Percentiles rank a stretch among this genome's conserved stretches.
These are phyloP conservation scores for Amphipoea oculea DNA, from an alignment of 2,888 invertebrate species.

Conservation along the genomic window DNA sequence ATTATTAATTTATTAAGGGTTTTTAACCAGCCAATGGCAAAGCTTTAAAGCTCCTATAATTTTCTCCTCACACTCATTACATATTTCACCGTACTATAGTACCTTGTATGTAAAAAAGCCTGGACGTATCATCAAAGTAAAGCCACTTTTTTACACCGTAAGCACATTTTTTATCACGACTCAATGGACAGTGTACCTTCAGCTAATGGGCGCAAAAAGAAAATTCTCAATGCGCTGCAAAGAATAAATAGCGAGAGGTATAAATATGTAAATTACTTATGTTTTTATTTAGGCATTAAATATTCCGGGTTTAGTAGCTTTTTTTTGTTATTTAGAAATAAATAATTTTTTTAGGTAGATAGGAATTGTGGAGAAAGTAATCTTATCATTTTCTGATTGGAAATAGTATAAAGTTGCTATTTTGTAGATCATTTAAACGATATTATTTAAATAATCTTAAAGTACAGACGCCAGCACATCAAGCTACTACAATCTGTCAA, in stretches of 20 bases:
- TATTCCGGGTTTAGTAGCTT: neutral
- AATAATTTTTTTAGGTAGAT: neutral
- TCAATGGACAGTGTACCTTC: slow-evolving; percentile 65
- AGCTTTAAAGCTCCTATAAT: slow-evolving; percentile 19
- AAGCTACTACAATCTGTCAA: no score
- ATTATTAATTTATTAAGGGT: neutral
- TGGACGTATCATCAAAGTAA: slow-evolving; percentile 69
- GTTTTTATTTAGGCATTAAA: slow-evolving; percentile 8
- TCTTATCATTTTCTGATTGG: neutral
- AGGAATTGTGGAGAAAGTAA: neutral
- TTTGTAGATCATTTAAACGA: neutral
- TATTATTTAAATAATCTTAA: neutral
- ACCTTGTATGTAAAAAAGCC: slow-evolving; percentile 42
- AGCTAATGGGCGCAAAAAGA: slow-evolving; percentile 61
- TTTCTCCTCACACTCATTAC: slow-evolving; percentile 13
- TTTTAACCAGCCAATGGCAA: neutral
- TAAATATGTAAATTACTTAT: neutral
- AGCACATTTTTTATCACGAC: slow-evolving; percentile 62
- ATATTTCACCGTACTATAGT: slow-evolving; percentile 2
- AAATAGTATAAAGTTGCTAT: neutral
- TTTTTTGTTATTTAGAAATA: neutral
- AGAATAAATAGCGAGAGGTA: slow-evolving; percentile 32
- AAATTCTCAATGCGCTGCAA: slow-evolving; percentile 30
- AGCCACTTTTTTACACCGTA: slow-evolving; percentile 56
- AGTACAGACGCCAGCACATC: no score